Conservation (phyloP, 2,797 vertebrate genomes). For the Vespertilio murinus region DNA sequence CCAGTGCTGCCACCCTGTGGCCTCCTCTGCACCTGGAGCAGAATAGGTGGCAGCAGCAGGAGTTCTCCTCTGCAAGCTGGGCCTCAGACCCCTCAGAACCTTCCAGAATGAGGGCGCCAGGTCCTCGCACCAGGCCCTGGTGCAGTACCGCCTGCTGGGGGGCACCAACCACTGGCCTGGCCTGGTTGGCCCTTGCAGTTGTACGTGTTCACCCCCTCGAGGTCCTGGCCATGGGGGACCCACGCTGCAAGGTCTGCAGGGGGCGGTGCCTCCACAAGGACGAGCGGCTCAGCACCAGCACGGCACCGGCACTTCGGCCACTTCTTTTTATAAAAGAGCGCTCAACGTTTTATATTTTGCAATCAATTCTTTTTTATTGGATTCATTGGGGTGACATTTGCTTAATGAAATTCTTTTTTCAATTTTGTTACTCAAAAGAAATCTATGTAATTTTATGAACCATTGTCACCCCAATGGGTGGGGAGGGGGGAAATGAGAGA, state of each 20-base stretch:
- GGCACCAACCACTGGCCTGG: slow-evolving; percentile 89
- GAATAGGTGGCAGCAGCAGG: slow-evolving; percentile 96
- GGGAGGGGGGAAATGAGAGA: too few relatives aligned
- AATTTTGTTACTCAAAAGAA: too few relatives aligned
- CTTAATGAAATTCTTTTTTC: too few relatives aligned
- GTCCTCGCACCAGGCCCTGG: slow-evolving; percentile 96
- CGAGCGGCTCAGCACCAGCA: slow-evolving; percentile 94
- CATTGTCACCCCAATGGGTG: too few relatives aligned
- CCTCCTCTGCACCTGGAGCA: slow-evolving; percentile 94
- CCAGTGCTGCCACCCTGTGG: slow-evolving; percentile 90
- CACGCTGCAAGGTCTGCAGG: slow-evolving; percentile 96
- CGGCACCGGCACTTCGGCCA: slow-evolving; percentile 98
- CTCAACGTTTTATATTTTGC: too few relatives aligned
- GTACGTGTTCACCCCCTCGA: slow-evolving; percentile 90
- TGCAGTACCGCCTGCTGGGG: slow-evolving; percentile 93
- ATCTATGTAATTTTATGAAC: too few relatives aligned
- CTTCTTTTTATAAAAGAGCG: slow-evolving; percentile 67
- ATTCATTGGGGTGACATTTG: too few relatives aligned
- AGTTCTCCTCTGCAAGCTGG: slow-evolving; percentile 97
- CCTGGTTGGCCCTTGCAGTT: slow-evolving; percentile 86
- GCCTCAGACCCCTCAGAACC: slow-evolving; percentile 95
- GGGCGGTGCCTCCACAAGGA: slow-evolving; percentile 97
- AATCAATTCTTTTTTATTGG: too few relatives aligned
- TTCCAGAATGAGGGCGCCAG: slow-evolving; percentile 95
- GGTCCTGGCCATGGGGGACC: slow-evolving; percentile 90